Conservation (phyloP, 2,888 invertebrate species). For the Chaitophorus viminalis region DNA sequence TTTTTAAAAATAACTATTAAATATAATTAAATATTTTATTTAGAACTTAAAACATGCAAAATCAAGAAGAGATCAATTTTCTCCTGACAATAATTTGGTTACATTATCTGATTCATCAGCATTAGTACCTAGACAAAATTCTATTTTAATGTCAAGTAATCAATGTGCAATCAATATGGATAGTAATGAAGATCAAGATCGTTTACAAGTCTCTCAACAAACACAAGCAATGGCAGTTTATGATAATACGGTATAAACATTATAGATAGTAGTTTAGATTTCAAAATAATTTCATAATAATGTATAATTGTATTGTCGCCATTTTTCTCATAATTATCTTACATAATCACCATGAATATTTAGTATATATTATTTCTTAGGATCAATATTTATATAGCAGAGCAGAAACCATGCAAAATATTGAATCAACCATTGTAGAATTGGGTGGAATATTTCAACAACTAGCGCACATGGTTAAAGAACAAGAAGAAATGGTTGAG, state of each 20-base stretch:
- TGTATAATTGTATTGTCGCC: neutral
- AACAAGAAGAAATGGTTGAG: slow-evolving; percentile 97
- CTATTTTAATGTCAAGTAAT: slow-evolving; percentile 68
- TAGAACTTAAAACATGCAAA: slow-evolving; percentile 94
- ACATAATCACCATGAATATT: neutral
- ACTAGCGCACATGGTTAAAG: slow-evolving; percentile 95
- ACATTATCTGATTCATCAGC: slow-evolving; percentile 51
- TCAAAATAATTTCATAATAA: neutral
- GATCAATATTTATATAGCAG: slow-evolving; percentile 91
- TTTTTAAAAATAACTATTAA: slow-evolving; percentile 9
- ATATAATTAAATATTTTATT: slow-evolving; percentile 35
- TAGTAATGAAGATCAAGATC: slow-evolving; percentile 48
- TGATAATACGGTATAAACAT: slow-evolving; percentile 74
- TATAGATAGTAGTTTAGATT: neutral
- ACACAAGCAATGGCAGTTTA: slow-evolving; percentile 79
- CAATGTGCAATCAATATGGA: slow-evolving; percentile 77
- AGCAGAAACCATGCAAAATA: slow-evolving; percentile 98
- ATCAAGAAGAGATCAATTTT: slow-evolving; percentile 89
- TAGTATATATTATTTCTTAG: slow-evolving; percentile 63
- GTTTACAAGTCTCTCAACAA: slow-evolving; percentile 64
- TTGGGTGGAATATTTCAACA: slow-evolving; percentile 98
- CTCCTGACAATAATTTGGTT: slow-evolving; percentile 69
- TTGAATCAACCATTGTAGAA: slow-evolving; percentile 98
- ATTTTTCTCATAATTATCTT: neutral
- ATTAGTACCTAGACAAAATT: slow-evolving; percentile 61